These are phyloP conservation scores for Oscarella lobularis DNA, from an alignment of 37 sponge, comb jelly and placozoan species.

Conservation along the genomic window DNA sequence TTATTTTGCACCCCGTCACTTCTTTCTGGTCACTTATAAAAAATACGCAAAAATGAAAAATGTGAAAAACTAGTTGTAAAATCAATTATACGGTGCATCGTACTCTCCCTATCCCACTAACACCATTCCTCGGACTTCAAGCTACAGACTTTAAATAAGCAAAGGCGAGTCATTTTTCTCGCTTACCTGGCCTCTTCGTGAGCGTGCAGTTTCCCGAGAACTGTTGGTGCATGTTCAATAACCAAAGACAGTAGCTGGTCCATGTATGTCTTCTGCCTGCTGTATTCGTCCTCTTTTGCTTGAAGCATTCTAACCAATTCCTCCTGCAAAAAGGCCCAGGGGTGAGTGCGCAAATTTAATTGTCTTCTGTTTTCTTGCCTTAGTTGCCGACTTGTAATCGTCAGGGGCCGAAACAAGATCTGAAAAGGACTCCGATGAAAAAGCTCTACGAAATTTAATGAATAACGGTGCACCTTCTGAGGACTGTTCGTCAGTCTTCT, in stretches of 20 bases:
- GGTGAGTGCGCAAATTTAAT: too few species aligned
- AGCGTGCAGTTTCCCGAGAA: constrained; percentile 19
- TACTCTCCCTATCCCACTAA: not conserved
- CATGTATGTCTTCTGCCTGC: constrained; percentile 38
- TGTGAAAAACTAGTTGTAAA: not conserved
- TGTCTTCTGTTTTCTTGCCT: too few species aligned
- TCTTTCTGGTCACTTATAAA: too few species aligned
- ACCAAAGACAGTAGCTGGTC: constrained; percentile 49
- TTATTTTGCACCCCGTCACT: too few species aligned
- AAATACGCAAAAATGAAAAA: too few species aligned
- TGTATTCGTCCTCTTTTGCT: constrained; percentile 16
- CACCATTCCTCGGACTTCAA: not conserved
- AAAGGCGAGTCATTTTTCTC: not conserved
- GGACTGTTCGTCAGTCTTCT: not conserved
- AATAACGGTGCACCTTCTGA: not conserved
- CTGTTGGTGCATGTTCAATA: constrained; percentile 40
- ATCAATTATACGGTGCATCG: not conserved
- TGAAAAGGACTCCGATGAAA: too few species aligned
- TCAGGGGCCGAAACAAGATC: not conserved
- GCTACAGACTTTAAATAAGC: not conserved
- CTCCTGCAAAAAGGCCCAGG: not conserved
- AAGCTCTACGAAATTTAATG: too few species aligned
- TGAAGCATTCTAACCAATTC: constrained; percentile 26
- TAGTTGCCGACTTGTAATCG: not conserved
- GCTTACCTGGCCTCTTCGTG: constrained; percentile 2